phyloP scores from a whole-genome alignment of 2,888 invertebrate genomes.

The Drosophila crucigera region DNA sequence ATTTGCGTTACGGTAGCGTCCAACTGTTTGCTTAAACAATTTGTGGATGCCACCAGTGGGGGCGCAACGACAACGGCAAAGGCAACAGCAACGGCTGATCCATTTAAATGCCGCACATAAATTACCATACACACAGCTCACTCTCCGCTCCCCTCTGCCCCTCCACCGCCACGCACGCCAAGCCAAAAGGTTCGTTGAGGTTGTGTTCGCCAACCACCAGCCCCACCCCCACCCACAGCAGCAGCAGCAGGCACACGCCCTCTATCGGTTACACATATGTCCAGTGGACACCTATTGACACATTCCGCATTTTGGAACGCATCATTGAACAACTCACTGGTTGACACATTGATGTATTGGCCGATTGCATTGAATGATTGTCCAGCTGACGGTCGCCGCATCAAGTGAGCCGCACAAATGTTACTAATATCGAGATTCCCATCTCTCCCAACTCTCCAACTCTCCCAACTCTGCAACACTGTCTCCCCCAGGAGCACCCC shows the following conservation, averaged over 20 bases:
- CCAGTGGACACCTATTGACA: conserved; percentile 58
- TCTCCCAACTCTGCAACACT: neutral
- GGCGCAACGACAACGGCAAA: neutral
- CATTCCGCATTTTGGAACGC: conserved; percentile 61
- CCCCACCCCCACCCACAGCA: neutral
- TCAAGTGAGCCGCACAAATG: conserved; percentile 67
- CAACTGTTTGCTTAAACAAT: conserved; percentile 66
- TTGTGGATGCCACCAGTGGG: conserved; percentile 52
- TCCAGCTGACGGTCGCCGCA: conserved; percentile 40
- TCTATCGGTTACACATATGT: conserved; percentile 12
- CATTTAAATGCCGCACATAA: conserved; percentile 80
- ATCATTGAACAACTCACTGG: conserved; percentile 70
- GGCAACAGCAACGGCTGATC: conserved; percentile 41
- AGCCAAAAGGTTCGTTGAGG: conserved; percentile 2
- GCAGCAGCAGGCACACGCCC: conserved; percentile 1
- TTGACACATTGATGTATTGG: conserved; percentile 75
- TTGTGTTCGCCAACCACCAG: neutral
- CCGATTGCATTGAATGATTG: conserved; percentile 68
- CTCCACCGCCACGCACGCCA: neutral
- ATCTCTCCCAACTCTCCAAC: neutral
- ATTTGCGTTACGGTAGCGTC: conserved; percentile 17
- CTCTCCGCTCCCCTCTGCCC: neutral
- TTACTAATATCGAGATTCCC: conserved; percentile 54
- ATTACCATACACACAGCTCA: conserved; percentile 55
- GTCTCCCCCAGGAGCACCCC: neutral